Conservation (phyloP, 2,113 vertebrate genomes). For the Hoplias malabaricus region DNA sequence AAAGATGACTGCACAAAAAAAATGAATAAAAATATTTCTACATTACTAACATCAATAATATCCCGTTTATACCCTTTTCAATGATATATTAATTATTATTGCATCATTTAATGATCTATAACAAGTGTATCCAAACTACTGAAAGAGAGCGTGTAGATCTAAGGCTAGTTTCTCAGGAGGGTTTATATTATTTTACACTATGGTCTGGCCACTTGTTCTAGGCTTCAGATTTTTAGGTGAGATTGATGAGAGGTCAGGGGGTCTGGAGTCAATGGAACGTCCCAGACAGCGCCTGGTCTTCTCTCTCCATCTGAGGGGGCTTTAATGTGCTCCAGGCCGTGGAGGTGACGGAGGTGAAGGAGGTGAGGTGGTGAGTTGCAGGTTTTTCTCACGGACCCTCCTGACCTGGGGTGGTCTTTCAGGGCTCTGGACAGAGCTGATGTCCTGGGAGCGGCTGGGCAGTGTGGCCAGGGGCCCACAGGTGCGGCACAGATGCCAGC, state of each 20-base stretch:
- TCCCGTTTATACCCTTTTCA: too few relatives aligned
- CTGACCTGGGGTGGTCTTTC: constrained; percentile 53
- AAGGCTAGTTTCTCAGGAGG: background rate
- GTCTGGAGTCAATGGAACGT: constrained; percentile 64
- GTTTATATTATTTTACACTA: constrained; percentile 53
- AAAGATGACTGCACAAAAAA: too few relatives aligned
- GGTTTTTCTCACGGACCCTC: constrained; percentile 71
- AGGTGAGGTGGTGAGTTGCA: constrained; percentile 73
- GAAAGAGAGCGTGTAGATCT: background rate
- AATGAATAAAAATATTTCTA: too few relatives aligned
- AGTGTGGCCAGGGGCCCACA: constrained; percentile 62
- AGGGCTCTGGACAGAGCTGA: constrained; percentile 57
- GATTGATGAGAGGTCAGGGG: constrained; percentile 61
- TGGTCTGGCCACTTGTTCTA: constrained; percentile 53
- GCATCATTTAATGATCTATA: too few relatives aligned
- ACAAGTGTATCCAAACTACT: too few relatives aligned
- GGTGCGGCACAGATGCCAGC: constrained; percentile 76
- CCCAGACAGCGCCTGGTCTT: constrained; percentile 37
- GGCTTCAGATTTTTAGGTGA: constrained; percentile 53
- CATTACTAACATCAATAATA: too few relatives aligned
- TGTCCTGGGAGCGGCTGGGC: constrained; percentile 59
- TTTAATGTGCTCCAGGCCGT: constrained; percentile 64
- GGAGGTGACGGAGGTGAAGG: constrained; percentile 57
- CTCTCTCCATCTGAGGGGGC: constrained; percentile 52
- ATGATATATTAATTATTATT: too few relatives aligned